These are phyloP conservation scores for Lacerta agilis DNA, from an alignment of 2,797 vertebrate genomes.

Conservation along the genomic window DNA sequence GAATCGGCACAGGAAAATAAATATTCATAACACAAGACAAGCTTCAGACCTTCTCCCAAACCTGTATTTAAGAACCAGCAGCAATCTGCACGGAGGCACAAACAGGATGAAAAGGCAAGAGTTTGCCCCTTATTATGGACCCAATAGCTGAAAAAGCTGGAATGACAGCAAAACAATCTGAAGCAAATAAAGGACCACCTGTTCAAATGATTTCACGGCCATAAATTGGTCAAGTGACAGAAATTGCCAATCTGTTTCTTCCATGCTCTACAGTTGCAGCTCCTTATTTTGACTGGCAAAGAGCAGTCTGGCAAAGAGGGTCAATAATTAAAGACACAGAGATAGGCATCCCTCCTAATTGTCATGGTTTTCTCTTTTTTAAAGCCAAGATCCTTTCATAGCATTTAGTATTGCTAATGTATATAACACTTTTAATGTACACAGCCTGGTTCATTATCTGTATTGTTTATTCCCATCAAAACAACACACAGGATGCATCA, in stretches of 20 bases:
- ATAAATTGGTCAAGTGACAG: slow-evolving; percentile 3
- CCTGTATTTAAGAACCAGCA: neutral
- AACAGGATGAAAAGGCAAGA: neutral
- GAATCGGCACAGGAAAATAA: slow-evolving; percentile 62
- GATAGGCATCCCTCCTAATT: neutral
- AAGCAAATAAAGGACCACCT: neutral
- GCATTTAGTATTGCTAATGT: neutral
- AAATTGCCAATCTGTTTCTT: slow-evolving; percentile 10
- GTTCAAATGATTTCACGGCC: neutral
- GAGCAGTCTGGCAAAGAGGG: neutral
- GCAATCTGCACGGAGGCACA: neutral
- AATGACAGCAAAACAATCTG: neutral
- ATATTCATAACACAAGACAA: neutral
- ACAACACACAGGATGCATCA: neutral
- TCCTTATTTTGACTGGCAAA: neutral
- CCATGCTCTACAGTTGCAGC: neutral
- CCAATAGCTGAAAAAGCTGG: neutral
- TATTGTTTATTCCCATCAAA: neutral
- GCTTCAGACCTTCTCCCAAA: neutral
- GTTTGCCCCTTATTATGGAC: neutral
- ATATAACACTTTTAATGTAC: neutral
- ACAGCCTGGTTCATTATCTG: neutral
- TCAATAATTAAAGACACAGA: neutral
- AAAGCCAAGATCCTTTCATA: neutral
- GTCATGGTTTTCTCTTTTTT: neutral